Evolutionary conservation across 2,797 vertebrate genomes (phyloP), one percentile per base, ranked within the genome.

Genomic region (Pterois miles): DNA sequence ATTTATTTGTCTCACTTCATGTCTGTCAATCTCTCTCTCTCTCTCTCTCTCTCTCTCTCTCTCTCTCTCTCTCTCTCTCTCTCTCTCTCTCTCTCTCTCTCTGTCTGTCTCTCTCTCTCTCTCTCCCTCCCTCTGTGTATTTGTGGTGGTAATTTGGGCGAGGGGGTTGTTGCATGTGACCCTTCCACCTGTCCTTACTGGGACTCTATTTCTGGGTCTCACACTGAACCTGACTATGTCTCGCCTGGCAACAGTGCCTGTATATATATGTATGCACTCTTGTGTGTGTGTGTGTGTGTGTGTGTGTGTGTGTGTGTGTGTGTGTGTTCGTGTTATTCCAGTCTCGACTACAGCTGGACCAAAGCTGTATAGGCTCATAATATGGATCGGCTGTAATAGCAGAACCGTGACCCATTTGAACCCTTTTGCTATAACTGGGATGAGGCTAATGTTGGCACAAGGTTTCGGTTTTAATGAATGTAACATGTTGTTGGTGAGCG

Each of bases 141-240:
- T 58, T 65, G 75, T 60, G 63, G 5, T 82, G 76, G 76, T 87
- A 80, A 78, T 87, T 78, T 87, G 77, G 78, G 27, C 0, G 20
- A 54, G 33, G 75, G 82, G 54, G 59, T 29, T 76, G 78, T 70
- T 77, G 69, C 63, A 43, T 81, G 76, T 82, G 82, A 69, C 83
- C 86, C 75, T 72, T 88, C 85, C 88, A 90, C 89, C 89, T 91
- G 88, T 89, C 69, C 71, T 89, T 80, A 36, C 81, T 90, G 76
- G 58, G 81, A 77, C 86, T 87, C 88, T 83, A 69, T 90, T 91
- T 85, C 78, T 90, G 88, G 90, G 79, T 84, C 71, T 83, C 60
- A 56, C 73, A 66, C 79, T 81, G 76, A 86, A 86, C 56, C 68
- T 68, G 81, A 81, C 84, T 86, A 60, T 81, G 76, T 80, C 86